These are phyloP conservation scores for Scolopax mira DNA, from an alignment of 2,113 vertebrate genomes.

Conservation along the genomic window DNA sequence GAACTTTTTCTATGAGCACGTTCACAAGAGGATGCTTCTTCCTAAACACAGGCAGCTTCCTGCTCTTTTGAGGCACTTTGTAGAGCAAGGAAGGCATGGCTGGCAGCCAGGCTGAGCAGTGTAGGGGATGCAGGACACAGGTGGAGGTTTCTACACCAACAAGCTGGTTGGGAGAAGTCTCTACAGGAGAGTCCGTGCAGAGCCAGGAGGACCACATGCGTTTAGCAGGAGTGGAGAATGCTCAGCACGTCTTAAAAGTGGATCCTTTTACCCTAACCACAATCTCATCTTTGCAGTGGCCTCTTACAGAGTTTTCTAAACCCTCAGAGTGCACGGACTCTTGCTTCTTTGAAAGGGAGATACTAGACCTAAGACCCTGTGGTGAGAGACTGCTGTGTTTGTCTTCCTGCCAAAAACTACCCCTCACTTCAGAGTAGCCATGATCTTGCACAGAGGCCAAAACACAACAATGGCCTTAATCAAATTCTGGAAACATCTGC, in stretches of 20 bases:
- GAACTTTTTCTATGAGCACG: neutral
- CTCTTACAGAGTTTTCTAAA: neutral
- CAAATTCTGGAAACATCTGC: neutral
- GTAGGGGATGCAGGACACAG: neutral
- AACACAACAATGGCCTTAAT: neutral
- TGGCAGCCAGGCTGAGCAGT: neutral
- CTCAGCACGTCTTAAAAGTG: neutral
- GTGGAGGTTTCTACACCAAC: neutral
- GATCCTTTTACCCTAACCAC: neutral
- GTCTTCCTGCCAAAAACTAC: neutral
- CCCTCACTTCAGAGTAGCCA: neutral
- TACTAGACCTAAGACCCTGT: neutral
- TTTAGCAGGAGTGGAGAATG: neutral
- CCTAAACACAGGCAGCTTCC: neutral
- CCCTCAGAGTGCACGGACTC: neutral
- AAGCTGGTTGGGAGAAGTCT: neutral
- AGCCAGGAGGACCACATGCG: neutral
- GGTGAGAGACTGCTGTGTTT: neutral
- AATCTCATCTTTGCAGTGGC: neutral
- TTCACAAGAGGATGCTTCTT: neutral
- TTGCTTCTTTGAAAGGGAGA: neutral
- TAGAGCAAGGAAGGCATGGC: neutral
- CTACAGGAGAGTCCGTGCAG: accelerated
- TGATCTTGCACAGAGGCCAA: neutral
- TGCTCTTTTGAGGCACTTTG: neutral